Evolutionary conservation across 2,888 invertebrate species (phyloP).

Genomic region (Octodonta nipae): DNA sequence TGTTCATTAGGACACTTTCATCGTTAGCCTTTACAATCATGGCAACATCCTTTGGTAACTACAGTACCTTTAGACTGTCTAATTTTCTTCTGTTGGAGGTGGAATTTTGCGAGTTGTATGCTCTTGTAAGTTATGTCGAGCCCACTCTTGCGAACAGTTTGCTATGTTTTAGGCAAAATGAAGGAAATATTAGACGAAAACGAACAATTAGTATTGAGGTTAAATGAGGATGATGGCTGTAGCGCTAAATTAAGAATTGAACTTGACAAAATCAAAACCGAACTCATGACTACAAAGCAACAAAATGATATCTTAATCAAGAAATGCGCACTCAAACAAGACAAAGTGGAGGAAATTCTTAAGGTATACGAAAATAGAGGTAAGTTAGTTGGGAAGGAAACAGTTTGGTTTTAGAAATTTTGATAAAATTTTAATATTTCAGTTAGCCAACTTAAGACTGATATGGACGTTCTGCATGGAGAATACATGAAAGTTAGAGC

Average conservation of each 20-base stretch:
- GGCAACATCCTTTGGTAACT: too few species aligned
- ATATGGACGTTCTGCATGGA: conserved; percentile 50
- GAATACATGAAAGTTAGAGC: conserved; percentile 46
- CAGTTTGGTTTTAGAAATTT: too few species aligned
- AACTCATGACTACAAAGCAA: conserved; percentile 28
- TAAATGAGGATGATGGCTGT: conserved; percentile 36
- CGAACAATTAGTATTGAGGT: conserved; percentile 43
- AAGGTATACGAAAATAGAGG: conserved; percentile 62
- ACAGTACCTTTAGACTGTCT: too few species aligned
- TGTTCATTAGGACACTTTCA: too few species aligned
- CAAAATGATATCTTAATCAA: conserved; percentile 41
- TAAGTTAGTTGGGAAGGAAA: conserved; percentile 24
- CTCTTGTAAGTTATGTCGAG: too few species aligned
- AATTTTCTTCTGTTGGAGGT: too few species aligned
- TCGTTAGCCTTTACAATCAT: too few species aligned
- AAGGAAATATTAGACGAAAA: conserved; percentile 60
- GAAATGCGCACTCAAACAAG: conserved; percentile 55
- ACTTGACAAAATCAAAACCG: conserved; percentile 34
- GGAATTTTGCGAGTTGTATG: too few species aligned
- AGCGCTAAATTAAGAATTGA: conserved; percentile 36
- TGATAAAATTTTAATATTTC: conserved; percentile 15
- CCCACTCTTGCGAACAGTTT: too few species aligned
- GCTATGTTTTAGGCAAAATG: conserved; percentile 26
- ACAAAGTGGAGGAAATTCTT: conserved; percentile 60
- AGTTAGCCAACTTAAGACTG: conserved; percentile 51